Evolutionary conservation across 2,113 vertebrate species (phyloP).

Genomic region (Odobenus rosmarus): DNA sequence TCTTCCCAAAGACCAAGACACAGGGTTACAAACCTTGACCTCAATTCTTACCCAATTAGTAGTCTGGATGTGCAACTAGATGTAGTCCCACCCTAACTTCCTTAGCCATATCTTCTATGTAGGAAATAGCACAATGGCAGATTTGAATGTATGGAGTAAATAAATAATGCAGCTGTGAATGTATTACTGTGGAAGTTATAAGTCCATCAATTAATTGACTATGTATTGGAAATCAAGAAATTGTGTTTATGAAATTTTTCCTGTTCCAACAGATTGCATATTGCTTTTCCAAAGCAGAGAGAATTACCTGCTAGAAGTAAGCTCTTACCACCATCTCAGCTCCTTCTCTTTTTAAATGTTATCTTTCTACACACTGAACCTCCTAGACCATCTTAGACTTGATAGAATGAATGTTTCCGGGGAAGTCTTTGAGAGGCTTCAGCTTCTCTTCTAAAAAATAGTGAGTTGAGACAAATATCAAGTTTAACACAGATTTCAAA

Average conservation of each 20-base stretch:
- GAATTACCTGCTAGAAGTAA: background rate
- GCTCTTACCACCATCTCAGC: background rate
- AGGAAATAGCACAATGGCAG: background rate
- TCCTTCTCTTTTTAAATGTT: background rate
- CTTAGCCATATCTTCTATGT: background rate
- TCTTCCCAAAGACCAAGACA: background rate
- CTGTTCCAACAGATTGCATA: background rate
- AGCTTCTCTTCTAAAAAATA: too few species aligned
- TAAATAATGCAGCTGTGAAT: background rate
- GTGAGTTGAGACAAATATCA: too few species aligned
- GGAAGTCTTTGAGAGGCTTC: too few species aligned
- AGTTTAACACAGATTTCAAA: background rate
- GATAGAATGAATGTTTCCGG: background rate
- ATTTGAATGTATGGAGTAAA: background rate
- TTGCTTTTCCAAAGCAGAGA: constrained; percentile 3
- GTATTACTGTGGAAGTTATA: background rate
- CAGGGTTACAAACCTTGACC: background rate
- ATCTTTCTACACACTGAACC: background rate
- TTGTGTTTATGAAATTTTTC: background rate
- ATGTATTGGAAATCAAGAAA: background rate
- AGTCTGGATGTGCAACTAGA: background rate
- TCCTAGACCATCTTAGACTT: background rate
- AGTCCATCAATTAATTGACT: background rate
- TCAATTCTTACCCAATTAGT: background rate
- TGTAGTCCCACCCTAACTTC: background rate